These are phyloP conservation scores for Meta bourneti DNA, from an alignment of 2,888 invertebrate genomes.

Conservation along the genomic window DNA sequence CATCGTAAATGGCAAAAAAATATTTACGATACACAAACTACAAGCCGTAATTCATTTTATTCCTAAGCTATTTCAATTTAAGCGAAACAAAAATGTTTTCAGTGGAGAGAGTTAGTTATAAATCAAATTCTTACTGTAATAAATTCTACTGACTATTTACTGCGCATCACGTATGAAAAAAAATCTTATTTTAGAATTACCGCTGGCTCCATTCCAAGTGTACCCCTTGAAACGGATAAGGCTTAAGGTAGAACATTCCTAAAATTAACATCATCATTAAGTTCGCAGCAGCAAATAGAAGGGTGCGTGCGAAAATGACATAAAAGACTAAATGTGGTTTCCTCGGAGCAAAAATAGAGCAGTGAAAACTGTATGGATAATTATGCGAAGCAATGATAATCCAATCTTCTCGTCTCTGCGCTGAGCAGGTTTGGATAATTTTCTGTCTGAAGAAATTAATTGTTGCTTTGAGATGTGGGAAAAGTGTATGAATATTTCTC, in stretches of 20 bases:
- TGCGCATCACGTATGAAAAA: not conserved
- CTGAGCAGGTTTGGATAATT: not conserved
- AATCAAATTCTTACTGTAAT: not conserved
- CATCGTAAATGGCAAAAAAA: too few species aligned
- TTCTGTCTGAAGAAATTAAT: not conserved
- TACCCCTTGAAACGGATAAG: not conserved
- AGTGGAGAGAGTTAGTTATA: not conserved
- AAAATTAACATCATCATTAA: not conserved
- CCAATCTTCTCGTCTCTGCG: not conserved
- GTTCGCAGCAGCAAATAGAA: not conserved
- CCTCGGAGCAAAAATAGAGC: not conserved
- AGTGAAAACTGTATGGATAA: not conserved
- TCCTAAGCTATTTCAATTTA: not conserved
- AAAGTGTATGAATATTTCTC: not conserved
- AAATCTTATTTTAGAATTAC: not conserved
- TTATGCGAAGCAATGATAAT: not conserved
- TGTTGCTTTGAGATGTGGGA: not conserved
- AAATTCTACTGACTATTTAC: not conserved
- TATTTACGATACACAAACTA: too few species aligned
- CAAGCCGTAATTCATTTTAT: not conserved
- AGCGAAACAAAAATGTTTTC: not conserved
- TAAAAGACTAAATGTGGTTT: slow-evolving; percentile 5
- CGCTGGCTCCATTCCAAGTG: not conserved
- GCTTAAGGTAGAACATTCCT: not conserved
- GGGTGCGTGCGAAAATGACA: slow-evolving; percentile 18